Base-by-base conservation (phyloP, 2,113 vertebrate species). In the Aleadryas rufinucha region DNA sequence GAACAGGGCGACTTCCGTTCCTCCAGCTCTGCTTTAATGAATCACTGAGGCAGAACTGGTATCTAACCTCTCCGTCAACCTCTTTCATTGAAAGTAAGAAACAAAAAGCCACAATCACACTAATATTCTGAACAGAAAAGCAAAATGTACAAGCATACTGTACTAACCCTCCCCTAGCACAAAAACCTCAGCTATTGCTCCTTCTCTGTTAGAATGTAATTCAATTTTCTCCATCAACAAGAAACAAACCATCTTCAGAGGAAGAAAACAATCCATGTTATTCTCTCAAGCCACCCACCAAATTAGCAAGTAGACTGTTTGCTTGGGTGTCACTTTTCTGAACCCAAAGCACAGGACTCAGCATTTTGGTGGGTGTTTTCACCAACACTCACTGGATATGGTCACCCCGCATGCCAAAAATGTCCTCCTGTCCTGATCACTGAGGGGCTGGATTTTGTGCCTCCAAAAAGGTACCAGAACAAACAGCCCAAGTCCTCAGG, bases 21-120 rank as follows among this genome's bases (percentile, higher is more conserved):
- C 82, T 95, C 65, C 81, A 87, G 60, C 52, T 93, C 85, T 7
- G 63, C 93, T 96, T 95, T 96, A 95, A 79, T 91, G 96, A 97
- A 94, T 93, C 90, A 84, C 74, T 81, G 94, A 98, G 93, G 96
- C 92, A 96, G 91, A 97, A 96, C 87, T 57, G 72, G 87, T 83
- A 83, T 72, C 90, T 86, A 89, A 77, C 74, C 91, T 93, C 74
- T 63, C 85, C 6, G 70, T 87, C 88, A 95, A 94, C 87, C 91
- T 96, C 90, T 79, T 66, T 83, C 83, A 57, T 82, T 89, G 92
- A 95, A 93, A 95, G 16, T 77, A 81, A 93, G 88, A 87, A 93
- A 95, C 84, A 96, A 96, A 94, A 94, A 88, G 79, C 84, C 95
- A 96, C 90, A 92, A 93, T 86, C 95, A 81, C 8, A 8, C 72